Evolutionary conservation across 2,888 invertebrate genomes (phyloP), one percentile per base, ranked within the genome.

Genomic region (Cenopis cana): DNA sequence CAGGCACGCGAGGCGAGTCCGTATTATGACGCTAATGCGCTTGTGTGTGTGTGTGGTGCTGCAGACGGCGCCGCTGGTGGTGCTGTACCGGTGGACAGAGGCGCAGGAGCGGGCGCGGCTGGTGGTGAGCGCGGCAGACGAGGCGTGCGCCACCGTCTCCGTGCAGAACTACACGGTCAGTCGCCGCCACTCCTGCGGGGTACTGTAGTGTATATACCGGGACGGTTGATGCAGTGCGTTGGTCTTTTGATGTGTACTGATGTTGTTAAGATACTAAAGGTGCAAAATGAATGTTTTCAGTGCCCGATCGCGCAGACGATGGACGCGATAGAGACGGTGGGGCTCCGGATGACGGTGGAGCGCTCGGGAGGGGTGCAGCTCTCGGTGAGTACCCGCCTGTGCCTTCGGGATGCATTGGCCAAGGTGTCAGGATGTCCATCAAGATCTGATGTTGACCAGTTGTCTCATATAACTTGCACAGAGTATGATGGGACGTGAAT

Each of bases 291-390:
- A 24, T 72, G 3, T 55, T 81, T 81, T 10, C 86, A 93, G 93
- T 93, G 93, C 71, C 93, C 93, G 1, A 85, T 92, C 67, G 79
- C 82, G 66, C 86, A 91, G 77, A 84, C 86, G 17, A 50, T 81
- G 71, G 74, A 76, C 1, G 85, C 82, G 14, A 75, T 85, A 20
- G 74, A 77, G 61, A 59, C 60, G 17, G 49, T 74, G 14, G 79
- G 84, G 8, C 69, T 84, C 62, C 79, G 90, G 65, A 86, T 93
- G 86, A 90, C 91, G 1, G 82, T 93, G 79, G 82, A 83, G 77
- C 84, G 83, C 46, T 90, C 91, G 18, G 92, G 88, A 20, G 92
- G 82, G 11, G 77, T 85, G 62, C 89, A 92, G 57, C 76, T 93
- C 18, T 80, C 87, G 82, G 93, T 93, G 78, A 78, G 76, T 60